Percentiles rank a stretch among this genome's conserved stretches.
phyloP scores from a whole-genome alignment of 2,888 invertebrate species.

The Ditula angustiorana region DNA sequence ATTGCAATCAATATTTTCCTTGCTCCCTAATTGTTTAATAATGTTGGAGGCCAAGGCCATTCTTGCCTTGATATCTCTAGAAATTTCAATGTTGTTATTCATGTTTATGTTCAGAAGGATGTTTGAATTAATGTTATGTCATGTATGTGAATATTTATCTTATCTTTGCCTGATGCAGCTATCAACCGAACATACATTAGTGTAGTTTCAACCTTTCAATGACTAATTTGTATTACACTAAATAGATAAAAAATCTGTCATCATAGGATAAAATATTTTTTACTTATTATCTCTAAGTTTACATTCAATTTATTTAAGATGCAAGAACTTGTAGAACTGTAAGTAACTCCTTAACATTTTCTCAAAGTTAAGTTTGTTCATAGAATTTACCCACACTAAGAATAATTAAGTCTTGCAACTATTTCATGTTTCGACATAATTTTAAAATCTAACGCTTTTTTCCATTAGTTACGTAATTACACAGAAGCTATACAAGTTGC shows the following conservation, averaged over 20 bases:
- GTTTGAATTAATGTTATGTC: constrained; percentile 2
- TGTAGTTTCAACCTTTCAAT: constrained; percentile 13
- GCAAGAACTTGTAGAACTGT: constrained; percentile 26
- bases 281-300: neutral
- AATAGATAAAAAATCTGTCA: neutral
- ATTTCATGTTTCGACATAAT: too few species aligned
- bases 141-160: constrained; percentile 26
- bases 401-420: too few species aligned
- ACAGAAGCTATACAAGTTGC: too few species aligned
- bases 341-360: constrained; percentile 9
- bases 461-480: too few species aligned
- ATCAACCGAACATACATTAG: constrained; percentile 24
- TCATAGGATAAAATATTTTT: neutral
- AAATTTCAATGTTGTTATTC: neutral
- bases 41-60: too few species aligned
- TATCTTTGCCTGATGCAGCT: constrained; percentile 17
- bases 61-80: too few species aligned
- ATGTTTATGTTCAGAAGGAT: neutral
- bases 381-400: too few species aligned
- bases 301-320: constrained; percentile 9
- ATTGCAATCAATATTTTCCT: too few species aligned
- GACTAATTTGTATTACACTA: constrained; percentile 25
- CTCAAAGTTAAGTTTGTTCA: neutral
- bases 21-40: too few species aligned
- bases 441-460: too few species aligned